A percentile compares a stretch with the other conserved stretches of the same genome.
phyloP scores from a whole-genome alignment of 1,140 invertebrate genomes.

The Cephus cinctus region DNA sequence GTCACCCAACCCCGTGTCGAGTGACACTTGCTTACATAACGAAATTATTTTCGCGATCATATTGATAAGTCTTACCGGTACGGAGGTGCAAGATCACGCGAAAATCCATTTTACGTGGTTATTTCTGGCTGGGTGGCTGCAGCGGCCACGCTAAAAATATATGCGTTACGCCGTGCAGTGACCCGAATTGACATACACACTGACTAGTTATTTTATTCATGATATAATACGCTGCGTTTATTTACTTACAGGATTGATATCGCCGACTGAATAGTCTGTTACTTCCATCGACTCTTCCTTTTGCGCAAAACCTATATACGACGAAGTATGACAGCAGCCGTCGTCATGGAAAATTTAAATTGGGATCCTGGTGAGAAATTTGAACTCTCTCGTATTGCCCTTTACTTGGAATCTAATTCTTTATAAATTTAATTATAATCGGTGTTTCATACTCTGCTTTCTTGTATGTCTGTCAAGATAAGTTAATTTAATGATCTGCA shows the following conservation, averaged over 20 bases:
- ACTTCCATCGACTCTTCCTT: conserved; percentile 14
- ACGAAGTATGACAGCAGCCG: conserved; percentile 59
- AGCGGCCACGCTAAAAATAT: too few species aligned
- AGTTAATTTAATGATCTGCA: conserved; percentile 14
- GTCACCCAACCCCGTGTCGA: conserved; percentile 37
- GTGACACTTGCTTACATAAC: conserved; percentile 49
- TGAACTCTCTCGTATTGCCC: neutral
- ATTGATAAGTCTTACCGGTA: conserved; percentile 27
- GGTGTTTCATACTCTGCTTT: too few species aligned
- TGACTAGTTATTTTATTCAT: neutral
- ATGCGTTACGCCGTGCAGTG: conserved; percentile 43
- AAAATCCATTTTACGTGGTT: neutral
- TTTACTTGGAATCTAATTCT: conserved; percentile 6
- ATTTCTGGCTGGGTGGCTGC: neutral
- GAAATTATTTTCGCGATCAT: conserved; percentile 45
- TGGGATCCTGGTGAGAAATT: conserved; percentile 67
- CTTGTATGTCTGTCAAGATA: too few species aligned
- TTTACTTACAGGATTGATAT: conserved; percentile 2
- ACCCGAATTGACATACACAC: conserved; percentile 33
- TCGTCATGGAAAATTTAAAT: conserved; percentile 63
- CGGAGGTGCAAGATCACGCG: neutral
- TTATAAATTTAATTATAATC: conserved; percentile 1
- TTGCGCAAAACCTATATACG: conserved; percentile 13
- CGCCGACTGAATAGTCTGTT: neutral
- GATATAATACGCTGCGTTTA: neutral